These are phyloP conservation scores for Palythoa heliodiscus DNA, from an alignment of 92 coral and sea anemone species.

Conservation along the genomic window DNA sequence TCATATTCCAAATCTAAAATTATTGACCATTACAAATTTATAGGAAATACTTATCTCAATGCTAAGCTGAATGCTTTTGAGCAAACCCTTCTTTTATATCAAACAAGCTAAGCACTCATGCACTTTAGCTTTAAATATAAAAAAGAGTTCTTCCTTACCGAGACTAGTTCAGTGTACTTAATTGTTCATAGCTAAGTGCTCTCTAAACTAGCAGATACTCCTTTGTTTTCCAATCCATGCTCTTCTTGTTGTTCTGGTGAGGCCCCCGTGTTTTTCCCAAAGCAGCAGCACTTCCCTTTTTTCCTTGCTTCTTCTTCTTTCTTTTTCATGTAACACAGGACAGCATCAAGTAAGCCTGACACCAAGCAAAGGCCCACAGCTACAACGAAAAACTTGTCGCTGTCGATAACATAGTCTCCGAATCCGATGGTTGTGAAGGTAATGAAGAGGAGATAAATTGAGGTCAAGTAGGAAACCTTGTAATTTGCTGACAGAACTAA, in stretches of 20 bases:
- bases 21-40: too few relatives aligned
- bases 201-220: background rate
- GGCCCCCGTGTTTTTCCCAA: slow-evolving; percentile 14
- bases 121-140: too few relatives aligned
- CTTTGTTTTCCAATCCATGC: slow-evolving; percentile 10
- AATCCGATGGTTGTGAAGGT: slow-evolving; percentile 25
- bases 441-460: slow-evolving; percentile 12
- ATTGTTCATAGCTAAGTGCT: background rate
- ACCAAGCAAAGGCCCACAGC: slow-evolving; percentile 10
- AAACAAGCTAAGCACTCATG: too few relatives aligned
- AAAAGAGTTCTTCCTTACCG: too few relatives aligned
- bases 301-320: slow-evolving; percentile 1
- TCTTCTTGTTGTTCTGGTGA: background rate
- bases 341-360: slow-evolving; percentile 20
- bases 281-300: background rate
- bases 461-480: background rate
- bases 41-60: too few relatives aligned
- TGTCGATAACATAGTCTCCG: slow-evolving; percentile 6
- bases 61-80: too few relatives aligned
- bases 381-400: background rate
- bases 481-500: background rate
- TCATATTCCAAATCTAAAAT: too few relatives aligned
- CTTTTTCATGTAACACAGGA: background rate
- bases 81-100: too few relatives aligned
- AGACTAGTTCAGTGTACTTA: too few relatives aligned